Evolutionary conservation across 2,113 vertebrate species (phyloP).

Genomic region (Charina bottae): DNA sequence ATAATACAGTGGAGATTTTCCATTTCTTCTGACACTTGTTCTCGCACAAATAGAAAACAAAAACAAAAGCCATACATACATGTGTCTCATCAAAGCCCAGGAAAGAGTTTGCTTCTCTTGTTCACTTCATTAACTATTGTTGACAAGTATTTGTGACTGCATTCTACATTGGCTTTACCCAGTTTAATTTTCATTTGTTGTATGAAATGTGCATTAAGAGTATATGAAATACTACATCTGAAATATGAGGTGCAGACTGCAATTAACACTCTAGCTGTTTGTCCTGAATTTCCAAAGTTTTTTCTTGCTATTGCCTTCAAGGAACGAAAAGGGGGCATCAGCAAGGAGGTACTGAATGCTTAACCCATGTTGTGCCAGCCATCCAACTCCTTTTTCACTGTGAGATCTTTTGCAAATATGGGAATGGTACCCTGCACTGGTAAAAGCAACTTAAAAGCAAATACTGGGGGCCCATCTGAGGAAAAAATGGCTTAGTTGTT

Average conservation of each 20-base stretch:
- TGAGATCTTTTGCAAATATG: background rate
- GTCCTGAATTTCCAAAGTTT: background rate
- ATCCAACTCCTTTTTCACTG: background rate
- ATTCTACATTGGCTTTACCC: background rate
- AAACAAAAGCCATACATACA: background rate
- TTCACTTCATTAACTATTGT: background rate
- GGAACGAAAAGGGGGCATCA: background rate
- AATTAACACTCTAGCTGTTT: background rate
- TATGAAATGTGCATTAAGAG: background rate
- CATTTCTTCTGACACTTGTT: background rate
- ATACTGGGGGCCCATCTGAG: background rate
- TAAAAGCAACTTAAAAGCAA: background rate
- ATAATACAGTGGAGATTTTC: background rate
- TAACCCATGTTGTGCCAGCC: background rate
- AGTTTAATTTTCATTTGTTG: slow-evolving; percentile 48
- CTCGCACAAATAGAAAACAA: slow-evolving; percentile 6
- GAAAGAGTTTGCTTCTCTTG: background rate
- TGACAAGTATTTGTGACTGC: slow-evolving; percentile 29
- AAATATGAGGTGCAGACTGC: background rate
- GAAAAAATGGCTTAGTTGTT: background rate
- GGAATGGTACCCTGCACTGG: background rate
- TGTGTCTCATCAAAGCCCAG: background rate
- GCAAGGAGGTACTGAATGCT: background rate
- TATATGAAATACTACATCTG: background rate
- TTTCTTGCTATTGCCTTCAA: background rate